Evolutionary conservation across 1,140 invertebrate species (phyloP), one percentile per base, ranked within the genome.

Genomic region (Choristoneura fumiferana): DNA sequence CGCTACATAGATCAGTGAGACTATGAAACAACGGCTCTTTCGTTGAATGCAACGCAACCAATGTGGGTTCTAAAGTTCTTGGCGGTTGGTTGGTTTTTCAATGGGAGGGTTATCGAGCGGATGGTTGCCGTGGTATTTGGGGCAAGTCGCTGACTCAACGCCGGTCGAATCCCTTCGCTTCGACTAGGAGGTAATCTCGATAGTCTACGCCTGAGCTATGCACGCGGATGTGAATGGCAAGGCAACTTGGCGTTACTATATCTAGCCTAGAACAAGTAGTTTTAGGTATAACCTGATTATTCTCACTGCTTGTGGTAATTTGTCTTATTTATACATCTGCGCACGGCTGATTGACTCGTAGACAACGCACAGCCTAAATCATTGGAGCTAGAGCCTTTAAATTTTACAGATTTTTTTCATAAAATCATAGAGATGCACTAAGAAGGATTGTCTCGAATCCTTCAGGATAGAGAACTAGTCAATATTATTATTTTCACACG

Each of bases 101-200:
- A 71, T 77, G 69, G 60, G 39, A 22, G 8, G n/a, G 37, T 65
- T 34, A 4, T 52, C 6, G 35, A 71, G 62, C 72, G 75, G 84
- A 87, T 87, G 84, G 80, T 86, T 81, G 69, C 73, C 73, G 52
- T 71, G 83, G 83, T 81, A 87, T 87, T 86, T 87, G 83, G 84
- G 80, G 65, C 83, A 86, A 70, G 70, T 64, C 74, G 81, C 78
- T 87, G 84, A 87, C 73, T 87, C 84, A 87, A 84, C 82, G 72
- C 65, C 69, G 69, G 76, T 80, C 76, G 78, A 83, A 82, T 84
- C 82, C 84, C 76, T 84, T 82, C 76, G 67, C 74, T 78, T 60
- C 66, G 49, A 61, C 65, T 71, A 59, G 61, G 67, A 79, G 69
- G 63, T 71, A 78, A 76, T 79, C 77, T 74, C 70, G 63, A 38